Evolutionary conservation across 2,113 vertebrate genomes (phyloP), one percentile per base, ranked within the genome.

Genomic region (Lethenteron reissneri): DNA sequence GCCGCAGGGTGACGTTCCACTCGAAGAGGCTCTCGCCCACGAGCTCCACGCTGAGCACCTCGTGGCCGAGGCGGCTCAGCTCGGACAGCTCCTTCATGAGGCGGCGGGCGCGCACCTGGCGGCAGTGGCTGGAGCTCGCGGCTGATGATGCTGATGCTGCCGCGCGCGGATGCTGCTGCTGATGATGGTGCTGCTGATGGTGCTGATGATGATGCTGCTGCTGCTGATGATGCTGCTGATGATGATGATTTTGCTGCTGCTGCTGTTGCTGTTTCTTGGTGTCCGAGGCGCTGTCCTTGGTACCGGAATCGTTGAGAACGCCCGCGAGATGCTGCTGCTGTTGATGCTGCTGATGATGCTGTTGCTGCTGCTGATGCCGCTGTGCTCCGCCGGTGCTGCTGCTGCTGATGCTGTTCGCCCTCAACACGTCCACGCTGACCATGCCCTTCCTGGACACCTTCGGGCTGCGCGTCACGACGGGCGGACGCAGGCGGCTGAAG

Each of bases 401-500:
- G 77, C 85, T 88, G 76, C 72, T 12, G 75, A 89, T 84, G 74
- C 88, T 87, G 79, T 81, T 86, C 64, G 86, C 84, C 76, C 92
- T 86, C 72, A 88, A 82, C 41, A 88, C 89, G 77, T 87, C 89
- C 77, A 70, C 74, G 9, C 69, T 75, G 57, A 78, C 75, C 77
- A 79, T 6, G 41, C 41, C 64, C 11, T 68, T 68, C 64, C 64
- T n/a, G n/a, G 64, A 68, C 25, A n/a, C 64, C 64, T 68, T 9
- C 11, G 64, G 64, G 2, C 64, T 68, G 11, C 9, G n/a, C 9
- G 64, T 17, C 64, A 17, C 64, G 64, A 25, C n/a, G n/a, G 64
- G n/a, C 25, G n/a, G 64, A n/a, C 25, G 64, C 90, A 14, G 90
- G 72, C 89, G 89, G 78, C 95, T 95, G 74, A 96, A 84, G 79